A percentile compares a stretch with the other conserved stretches of the same genome.
Conservation (phyloP, 1,140 invertebrate genomes). For the Caenorhabditis inopinata region DNA sequence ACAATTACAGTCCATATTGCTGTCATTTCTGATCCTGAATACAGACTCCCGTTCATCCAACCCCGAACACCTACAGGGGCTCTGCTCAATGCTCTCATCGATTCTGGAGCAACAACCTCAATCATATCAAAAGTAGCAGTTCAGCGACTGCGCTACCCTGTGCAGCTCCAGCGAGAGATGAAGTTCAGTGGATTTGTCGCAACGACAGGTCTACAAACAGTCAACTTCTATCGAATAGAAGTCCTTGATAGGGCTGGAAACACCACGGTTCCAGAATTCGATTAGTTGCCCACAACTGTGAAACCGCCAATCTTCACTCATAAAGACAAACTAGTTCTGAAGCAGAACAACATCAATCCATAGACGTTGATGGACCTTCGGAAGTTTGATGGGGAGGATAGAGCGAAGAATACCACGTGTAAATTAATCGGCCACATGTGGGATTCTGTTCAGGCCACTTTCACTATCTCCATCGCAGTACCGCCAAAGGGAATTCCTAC, state of each 20-base stretch:
- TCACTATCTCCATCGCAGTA: background rate
- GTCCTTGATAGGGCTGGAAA: background rate
- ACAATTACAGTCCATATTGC: background rate
- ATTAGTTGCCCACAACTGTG: background rate
- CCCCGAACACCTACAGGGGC: background rate
- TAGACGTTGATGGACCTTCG: background rate
- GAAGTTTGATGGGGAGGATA: constrained; percentile 23
- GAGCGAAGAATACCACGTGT: background rate
- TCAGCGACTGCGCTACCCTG: background rate
- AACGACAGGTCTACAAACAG: background rate
- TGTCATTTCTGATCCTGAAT: background rate
- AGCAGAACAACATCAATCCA: background rate
- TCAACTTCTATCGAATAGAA: background rate
- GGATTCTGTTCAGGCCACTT: background rate
- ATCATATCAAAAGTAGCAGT: background rate
- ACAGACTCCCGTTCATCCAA: background rate
- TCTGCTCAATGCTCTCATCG: background rate
- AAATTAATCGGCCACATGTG: constrained; percentile 43
- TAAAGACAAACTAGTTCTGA: background rate
- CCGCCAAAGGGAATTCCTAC: background rate
- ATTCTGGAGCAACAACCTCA: background rate
- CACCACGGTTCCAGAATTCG: background rate
- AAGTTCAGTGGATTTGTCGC: background rate
- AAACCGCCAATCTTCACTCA: background rate
- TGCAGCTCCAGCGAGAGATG: background rate